Evolutionary conservation across 1,140 invertebrate species (phyloP).

Genomic region (Sesamia nonagrioides): DNA sequence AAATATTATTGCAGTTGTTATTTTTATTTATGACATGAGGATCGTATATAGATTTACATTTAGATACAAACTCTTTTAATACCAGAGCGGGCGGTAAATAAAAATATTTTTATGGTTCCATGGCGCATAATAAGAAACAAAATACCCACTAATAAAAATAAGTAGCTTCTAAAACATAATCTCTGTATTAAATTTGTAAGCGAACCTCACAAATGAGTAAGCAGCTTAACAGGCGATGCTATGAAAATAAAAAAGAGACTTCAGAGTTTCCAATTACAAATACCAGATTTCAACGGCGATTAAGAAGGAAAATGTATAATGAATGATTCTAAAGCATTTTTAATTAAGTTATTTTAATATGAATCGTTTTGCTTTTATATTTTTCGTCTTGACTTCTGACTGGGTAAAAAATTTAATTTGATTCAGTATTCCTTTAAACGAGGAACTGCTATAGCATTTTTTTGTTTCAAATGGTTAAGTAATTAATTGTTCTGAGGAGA

Average conservation of each 20-base stretch:
- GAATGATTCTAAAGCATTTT: constrained; percentile 36
- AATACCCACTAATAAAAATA: constrained; percentile 23
- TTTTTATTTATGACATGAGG: background rate
- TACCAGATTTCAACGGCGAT: constrained; percentile 40
- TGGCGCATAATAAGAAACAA: constrained; percentile 15
- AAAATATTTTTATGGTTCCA: background rate
- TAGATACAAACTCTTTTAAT: constrained; percentile 1
- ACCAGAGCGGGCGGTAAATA: background rate
- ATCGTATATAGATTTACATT: background rate
- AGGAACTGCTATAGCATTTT: background rate
- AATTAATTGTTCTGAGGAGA: constrained; percentile 1
- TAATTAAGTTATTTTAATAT: constrained; percentile 38
- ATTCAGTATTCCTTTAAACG: background rate
- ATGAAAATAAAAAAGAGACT: constrained; percentile 34
- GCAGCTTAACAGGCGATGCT: constrained; percentile 24
- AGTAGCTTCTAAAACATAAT: constrained; percentile 32
- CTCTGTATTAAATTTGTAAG: constrained; percentile 25
- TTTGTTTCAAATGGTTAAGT: background rate
- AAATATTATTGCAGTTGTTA: too few relatives aligned
- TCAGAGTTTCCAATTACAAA: constrained; percentile 48
- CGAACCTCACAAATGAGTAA: constrained; percentile 35
- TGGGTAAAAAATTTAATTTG: background rate
- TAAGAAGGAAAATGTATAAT: constrained; percentile 37
- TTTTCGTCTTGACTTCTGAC: background rate
- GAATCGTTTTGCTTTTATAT: constrained; percentile 6